Percentiles rank a stretch among this genome's conserved stretches.
Conservation (phyloP, 1,140 invertebrate genomes). For the Cherax quadricarinatus region DNA sequence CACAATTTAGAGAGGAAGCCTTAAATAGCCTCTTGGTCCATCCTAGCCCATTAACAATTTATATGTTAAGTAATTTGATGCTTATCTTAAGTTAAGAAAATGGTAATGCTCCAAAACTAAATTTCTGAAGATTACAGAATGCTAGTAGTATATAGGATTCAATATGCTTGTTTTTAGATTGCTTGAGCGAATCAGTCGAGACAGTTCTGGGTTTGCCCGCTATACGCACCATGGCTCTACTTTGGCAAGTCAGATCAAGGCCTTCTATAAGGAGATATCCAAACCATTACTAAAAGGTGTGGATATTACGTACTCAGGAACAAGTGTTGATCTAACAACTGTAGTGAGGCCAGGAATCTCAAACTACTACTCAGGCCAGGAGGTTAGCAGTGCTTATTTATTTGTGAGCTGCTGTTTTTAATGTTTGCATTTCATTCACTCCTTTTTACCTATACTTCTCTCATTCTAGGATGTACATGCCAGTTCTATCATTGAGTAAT, state of each 20-base stretch:
- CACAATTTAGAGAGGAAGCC: too few relatives aligned
- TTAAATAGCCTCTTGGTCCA: not conserved
- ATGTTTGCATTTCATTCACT: not conserved
- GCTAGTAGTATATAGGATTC: too few relatives aligned
- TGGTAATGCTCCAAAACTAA: too few relatives aligned
- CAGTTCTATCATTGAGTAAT: too few relatives aligned
- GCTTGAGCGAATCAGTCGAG: not conserved
- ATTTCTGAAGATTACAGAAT: too few relatives aligned
- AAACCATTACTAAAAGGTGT: not conserved
- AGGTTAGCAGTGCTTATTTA: not conserved
- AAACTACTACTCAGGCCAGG: conserved; percentile 20
- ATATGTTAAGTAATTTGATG: too few relatives aligned
- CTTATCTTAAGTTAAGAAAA: too few relatives aligned
- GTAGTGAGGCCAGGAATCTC: conserved; percentile 14
- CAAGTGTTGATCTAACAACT: not conserved
- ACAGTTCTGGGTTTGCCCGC: not conserved
- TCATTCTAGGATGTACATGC: too few relatives aligned
- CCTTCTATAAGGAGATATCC: conserved; percentile 12
- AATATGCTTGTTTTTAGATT: not conserved
- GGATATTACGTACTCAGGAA: conserved; percentile 12
- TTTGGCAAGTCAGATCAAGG: not conserved
- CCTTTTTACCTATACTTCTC: too few relatives aligned
- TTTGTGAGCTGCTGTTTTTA: not conserved
- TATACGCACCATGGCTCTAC: not conserved
- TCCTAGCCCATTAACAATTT: too few relatives aligned